Conservation (phyloP, 2,113 vertebrate species). For the Podocnemis expansa region DNA sequence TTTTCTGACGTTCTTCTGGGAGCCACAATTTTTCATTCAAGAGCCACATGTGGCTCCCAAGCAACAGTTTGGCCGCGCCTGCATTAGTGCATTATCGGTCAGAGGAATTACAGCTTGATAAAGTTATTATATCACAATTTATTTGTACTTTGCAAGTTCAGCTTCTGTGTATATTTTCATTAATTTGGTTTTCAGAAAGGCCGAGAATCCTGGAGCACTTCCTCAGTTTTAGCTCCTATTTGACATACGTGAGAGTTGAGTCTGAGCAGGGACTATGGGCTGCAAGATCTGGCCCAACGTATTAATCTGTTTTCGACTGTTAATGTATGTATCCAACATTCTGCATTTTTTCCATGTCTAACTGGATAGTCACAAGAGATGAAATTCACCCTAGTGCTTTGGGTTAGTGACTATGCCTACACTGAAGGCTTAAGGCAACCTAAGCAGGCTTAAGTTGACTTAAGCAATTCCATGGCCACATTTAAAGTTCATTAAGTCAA, state of each 20-base stretch:
- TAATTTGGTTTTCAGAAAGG: background rate
- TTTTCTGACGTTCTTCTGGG: too few relatives aligned
- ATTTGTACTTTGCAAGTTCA: background rate
- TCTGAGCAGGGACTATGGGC: background rate
- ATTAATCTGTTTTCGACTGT: background rate
- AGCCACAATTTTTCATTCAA: too few relatives aligned
- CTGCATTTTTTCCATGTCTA: slow-evolving; percentile 47
- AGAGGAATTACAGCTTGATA: background rate
- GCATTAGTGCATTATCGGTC: background rate
- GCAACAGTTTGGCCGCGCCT: too few relatives aligned
- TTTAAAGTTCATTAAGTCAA: too few relatives aligned
- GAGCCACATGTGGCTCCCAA: too few relatives aligned
- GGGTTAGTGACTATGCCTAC: too few relatives aligned
- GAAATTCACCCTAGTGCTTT: slow-evolving; percentile 50
- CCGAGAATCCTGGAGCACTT: background rate
- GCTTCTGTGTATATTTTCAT: background rate
- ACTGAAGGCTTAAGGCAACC: too few relatives aligned
- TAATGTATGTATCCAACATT: background rate
- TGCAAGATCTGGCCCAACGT: background rate
- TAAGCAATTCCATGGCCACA: too few relatives aligned
- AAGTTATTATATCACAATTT: background rate
- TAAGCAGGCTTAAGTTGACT: too few relatives aligned
- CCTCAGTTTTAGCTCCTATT: background rate
- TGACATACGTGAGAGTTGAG: background rate
- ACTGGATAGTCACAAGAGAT: slow-evolving; percentile 47